Conservation (phyloP, 2,113 vertebrate genomes). For the Eleginops maclovinus region DNA sequence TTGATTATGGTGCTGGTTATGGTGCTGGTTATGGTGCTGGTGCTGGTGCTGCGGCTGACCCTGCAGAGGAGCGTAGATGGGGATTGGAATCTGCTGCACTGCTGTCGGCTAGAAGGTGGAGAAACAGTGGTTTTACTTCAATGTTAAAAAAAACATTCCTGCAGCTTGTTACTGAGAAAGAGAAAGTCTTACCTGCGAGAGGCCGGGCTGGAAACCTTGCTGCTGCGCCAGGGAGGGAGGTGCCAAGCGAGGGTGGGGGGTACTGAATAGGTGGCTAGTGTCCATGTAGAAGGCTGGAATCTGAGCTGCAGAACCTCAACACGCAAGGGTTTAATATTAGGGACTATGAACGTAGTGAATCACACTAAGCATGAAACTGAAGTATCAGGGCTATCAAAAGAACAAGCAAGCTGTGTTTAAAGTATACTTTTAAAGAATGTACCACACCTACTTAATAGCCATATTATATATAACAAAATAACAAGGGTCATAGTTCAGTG, state of each 20-base stretch:
- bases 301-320: conserved; percentile 88
- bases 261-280: conserved; percentile 96
- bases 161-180: neutral
- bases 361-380: neutral
- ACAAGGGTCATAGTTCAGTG: too few relatives aligned
- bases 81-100: conserved; percentile 97
- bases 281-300: conserved; percentile 99
- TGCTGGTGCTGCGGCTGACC: conserved; percentile 91
- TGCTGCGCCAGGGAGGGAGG: conserved; percentile 95
- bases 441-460: too few relatives aligned
- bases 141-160: neutral
- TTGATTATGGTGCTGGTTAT: neutral
- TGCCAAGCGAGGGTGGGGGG: conserved; percentile 93
- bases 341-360: neutral
- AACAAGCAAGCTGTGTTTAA: neutral
- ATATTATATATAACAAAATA: too few relatives aligned
- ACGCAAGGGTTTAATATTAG: neutral
- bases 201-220: conserved; percentile 95
- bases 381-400: neutral
- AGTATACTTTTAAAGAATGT: too few relatives aligned
- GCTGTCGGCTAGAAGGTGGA: conserved; percentile 85
- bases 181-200: conserved; percentile 91
- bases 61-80: conserved; percentile 96
- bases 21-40: conserved; percentile 43
- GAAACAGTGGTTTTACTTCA: neutral